Evolutionary conservation across 2,113 vertebrate genomes (phyloP).

Genomic region (human): GRCh38 chrX:22742501-22743000

Average conservation of each 20-base stretch:
- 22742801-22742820: not conserved
- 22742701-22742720: not conserved
- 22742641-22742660: not conserved
- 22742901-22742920: fast-evolving
- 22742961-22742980: not conserved
- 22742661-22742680: not conserved
- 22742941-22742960: not conserved
- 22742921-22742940: not conserved
- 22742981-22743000: not conserved
- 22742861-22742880: not conserved
- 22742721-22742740: not conserved
- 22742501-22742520: not conserved
- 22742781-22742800: not conserved
- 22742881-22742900: not conserved
- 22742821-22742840: not conserved
- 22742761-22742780: not conserved
- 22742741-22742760: not conserved
- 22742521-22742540: slow-evolving; percentile 5
- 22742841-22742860: not conserved
- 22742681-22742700: not conserved
- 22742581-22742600: not conserved
- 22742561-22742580: not conserved
- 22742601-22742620: not conserved
- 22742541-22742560: not conserved
- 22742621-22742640: slow-evolving; percentile 11